Percentiles rank a stretch among this genome's conserved stretches.
Evolutionary conservation across 2,797 vertebrate species (phyloP).

Genomic region (Pseudochirops corinnae): DNA sequence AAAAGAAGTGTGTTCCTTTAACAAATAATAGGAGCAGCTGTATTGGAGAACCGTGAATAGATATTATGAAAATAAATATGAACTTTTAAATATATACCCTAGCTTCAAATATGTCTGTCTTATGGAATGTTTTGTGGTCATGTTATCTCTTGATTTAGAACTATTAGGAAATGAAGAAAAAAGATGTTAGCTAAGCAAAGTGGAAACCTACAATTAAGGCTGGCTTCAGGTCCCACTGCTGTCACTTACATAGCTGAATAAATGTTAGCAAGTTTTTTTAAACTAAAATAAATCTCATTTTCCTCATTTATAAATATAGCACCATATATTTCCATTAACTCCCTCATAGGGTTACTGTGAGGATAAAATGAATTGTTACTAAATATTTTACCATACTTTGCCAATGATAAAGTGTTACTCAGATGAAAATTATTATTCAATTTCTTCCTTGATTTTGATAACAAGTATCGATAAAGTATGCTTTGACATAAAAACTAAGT

Average conservation of each 20-base stretch:
- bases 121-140: not conserved
- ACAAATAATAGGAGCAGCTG: not conserved
- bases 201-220: not conserved
- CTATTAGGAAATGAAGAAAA: not conserved
- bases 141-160: not conserved
- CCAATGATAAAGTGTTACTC: not conserved
- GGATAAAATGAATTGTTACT: not conserved
- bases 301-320: not conserved
- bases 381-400: not conserved
- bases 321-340: not conserved
- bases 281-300: not conserved
- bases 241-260: not conserved
- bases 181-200: not conserved
- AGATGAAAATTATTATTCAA: not conserved
- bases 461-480: not conserved
- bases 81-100: not conserved
- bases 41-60: not conserved
- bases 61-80: not conserved
- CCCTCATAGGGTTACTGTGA: not conserved
- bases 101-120: not conserved
- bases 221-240: not conserved
- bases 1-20: not conserved
- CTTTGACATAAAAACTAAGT: conserved; percentile 19
- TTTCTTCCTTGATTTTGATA: conserved; percentile 17
- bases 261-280: not conserved